Evolutionary conservation across 2,888 invertebrate species (phyloP), one percentile per base, ranked within the genome.

Genomic region (Dusona sp.): DNA sequence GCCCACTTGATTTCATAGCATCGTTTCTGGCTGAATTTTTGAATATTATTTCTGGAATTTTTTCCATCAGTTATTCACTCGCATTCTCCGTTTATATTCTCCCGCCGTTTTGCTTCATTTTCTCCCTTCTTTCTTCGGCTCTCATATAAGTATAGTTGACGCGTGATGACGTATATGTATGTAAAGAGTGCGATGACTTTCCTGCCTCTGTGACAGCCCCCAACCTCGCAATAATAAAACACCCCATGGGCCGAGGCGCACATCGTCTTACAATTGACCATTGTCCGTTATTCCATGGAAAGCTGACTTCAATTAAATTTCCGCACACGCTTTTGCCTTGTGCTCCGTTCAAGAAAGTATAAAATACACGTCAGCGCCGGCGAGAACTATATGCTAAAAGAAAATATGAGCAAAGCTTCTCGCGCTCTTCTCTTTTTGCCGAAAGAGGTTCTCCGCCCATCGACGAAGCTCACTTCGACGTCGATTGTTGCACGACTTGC

Each of bases 271-370:
- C 92, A 92, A 93, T 93, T 89, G 89, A 80, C 89, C 90, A 92
- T 93, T 93, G 92, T 93, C 87, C 89, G 80, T 83, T 74, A 83
- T 88, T 88, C 90, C 90, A 90, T 90, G 91, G 91, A 92, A 92
- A 92, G 91, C 85, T 86, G 89, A 90, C 90, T 93, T 93, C 93
- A 93, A 94, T 94, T 93, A 94, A 93, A 91, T 93, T 93, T 92
- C 91, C 91, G 92, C 89, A 90, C 92, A 90, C 92, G 91, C 91
- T 92, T 90, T 89, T 84, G 83, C 80, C 84, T 77, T 86, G 88
- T 75, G 85, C 83, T 78, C 11, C 36, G 11, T 19, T 19, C 67
- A 77, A 75, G 79, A 54, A 42, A 51, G 29, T 54, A 54, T 42
- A 57, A 33, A 77, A 48, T 64, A 74, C 54, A 83, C 87, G 78